phyloP scores from a whole-genome alignment of 2,797 vertebrate species.

The Labroides dimidiatus region DNA sequence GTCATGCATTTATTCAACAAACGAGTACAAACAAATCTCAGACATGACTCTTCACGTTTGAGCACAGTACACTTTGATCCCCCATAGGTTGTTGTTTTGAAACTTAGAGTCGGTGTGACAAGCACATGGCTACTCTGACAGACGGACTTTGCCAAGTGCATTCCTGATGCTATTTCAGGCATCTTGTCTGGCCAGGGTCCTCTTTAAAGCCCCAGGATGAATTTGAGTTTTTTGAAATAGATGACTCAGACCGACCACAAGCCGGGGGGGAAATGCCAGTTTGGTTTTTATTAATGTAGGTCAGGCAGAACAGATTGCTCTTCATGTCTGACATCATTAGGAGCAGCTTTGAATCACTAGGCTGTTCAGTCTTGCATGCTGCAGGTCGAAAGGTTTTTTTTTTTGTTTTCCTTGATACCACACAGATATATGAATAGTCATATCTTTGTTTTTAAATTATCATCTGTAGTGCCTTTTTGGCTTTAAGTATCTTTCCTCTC shows the following conservation, averaged over 20 bases:
- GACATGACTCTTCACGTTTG: conserved; percentile 27
- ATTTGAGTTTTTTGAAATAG: conserved; percentile 54
- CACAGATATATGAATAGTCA: background rate
- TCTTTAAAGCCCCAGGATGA: conserved; percentile 46
- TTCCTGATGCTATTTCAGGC: conserved; percentile 80
- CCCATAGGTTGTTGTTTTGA: conserved; percentile 73
- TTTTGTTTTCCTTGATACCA: conserved; percentile 24
- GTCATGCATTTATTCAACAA: background rate
- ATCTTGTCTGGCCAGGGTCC: conserved; percentile 60
- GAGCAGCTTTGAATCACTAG: conserved; percentile 37
- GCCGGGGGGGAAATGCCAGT: conserved; percentile 16
- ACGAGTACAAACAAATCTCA: conserved; percentile 32
- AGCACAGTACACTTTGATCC: conserved; percentile 13
- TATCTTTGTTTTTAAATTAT: background rate
- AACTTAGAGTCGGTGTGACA: conserved; percentile 57
- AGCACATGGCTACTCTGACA: conserved; percentile 81
- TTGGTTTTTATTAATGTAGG: conserved; percentile 61
- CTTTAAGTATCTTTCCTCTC: background rate
- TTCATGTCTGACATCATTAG: conserved; percentile 44
- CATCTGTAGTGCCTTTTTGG: background rate
- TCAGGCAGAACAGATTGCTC: conserved; percentile 48
- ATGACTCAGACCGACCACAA: conserved; percentile 59
- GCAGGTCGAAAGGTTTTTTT: conserved; percentile 5
- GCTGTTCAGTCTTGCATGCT: conserved; percentile 17
- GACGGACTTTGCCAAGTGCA: conserved; percentile 62